A percentile compares a stretch with the other conserved stretches of the same genome.
Conservation (phyloP, 2,113 vertebrate genomes). For the Atractosteus spatula region DNA sequence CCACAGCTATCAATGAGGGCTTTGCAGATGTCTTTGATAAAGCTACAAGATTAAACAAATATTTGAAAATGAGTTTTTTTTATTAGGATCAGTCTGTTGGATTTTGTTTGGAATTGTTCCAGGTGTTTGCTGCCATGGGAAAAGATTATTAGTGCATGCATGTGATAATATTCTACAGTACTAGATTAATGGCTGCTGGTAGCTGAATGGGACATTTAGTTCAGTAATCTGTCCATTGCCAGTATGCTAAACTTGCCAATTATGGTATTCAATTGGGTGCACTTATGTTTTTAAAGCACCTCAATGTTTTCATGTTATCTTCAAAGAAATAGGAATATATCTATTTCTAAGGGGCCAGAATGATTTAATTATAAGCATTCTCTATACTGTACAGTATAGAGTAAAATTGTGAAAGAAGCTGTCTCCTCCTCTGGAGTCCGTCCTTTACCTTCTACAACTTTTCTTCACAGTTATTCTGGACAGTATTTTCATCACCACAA, state of each 20-base stretch:
- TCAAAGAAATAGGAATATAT: too few species aligned
- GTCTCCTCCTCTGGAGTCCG: too few species aligned
- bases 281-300: neutral
- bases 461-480: too few species aligned
- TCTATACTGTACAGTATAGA: too few species aligned
- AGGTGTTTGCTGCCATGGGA: conserved; percentile 23
- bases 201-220: neutral
- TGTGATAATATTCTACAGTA: neutral
- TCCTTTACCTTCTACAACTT: too few species aligned
- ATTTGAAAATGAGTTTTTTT: conserved; percentile 10
- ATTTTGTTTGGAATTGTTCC: conserved; percentile 19
- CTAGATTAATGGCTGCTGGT: conserved; percentile 20
- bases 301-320: too few species aligned
- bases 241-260: too few species aligned
- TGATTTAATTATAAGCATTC: too few species aligned
- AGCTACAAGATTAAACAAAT: conserved; percentile 10
- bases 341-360: too few species aligned
- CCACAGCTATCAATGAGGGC: neutral
- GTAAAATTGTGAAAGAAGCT: too few species aligned
- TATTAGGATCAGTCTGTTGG: conserved; percentile 11
- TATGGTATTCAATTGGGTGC: neutral
- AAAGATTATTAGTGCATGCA: conserved; percentile 6
- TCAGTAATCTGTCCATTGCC: too few species aligned
- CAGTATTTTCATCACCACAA: too few species aligned
- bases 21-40: conserved; percentile 28